Evolutionary conservation across 2,888 invertebrate genomes (phyloP), one percentile per base, ranked within the genome.

Genomic region (Suillia variegata): DNA sequence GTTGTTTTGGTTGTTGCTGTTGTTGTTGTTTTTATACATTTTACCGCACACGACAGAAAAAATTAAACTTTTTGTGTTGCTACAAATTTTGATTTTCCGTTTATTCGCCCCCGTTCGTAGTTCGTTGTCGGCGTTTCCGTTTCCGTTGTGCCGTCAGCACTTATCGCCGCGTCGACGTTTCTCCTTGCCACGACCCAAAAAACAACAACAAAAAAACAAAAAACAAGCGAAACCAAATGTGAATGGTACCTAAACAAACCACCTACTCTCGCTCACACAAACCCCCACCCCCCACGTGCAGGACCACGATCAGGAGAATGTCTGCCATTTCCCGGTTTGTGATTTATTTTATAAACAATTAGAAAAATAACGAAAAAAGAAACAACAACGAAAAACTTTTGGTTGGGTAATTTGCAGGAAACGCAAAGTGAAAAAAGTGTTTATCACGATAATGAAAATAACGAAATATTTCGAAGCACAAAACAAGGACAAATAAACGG

Each of bases 321-420:
- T 38, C 38, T 12, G n/a, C 38, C 64, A 67, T 74, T 71, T 70
- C 59, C 64, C 62, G 59, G 60, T 64, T 63, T 63, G 63, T 71
- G 71, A 71, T 71, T 74, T 71, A 71, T 71, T 72, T 72, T 74
- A 69, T 74, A 72, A 71, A 70, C 71, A 74, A 74, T 71, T 74
- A 72, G 70, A 67, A 65, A 64, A 69, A 66, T 72, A n/a, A n/a
- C n/a, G 72, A 67, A 67, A 63, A 54, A 54, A 54, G 5, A 26
- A 26, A 26, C 6, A 5, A 10, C 5, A 26, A 13, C 4, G 10
- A 17, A 13, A 67, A 74, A 69, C 72, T 72, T 72, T 64, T 73
- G 64, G 63, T 54, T 67, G 73, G 70, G 74, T 70, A 70, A 72
- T 72, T 74, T 69, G 62, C 62, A 62, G 67, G 63, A 72, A 68